Conservation (phyloP, 2,888 invertebrate species). For the Platypus cylindrus region DNA sequence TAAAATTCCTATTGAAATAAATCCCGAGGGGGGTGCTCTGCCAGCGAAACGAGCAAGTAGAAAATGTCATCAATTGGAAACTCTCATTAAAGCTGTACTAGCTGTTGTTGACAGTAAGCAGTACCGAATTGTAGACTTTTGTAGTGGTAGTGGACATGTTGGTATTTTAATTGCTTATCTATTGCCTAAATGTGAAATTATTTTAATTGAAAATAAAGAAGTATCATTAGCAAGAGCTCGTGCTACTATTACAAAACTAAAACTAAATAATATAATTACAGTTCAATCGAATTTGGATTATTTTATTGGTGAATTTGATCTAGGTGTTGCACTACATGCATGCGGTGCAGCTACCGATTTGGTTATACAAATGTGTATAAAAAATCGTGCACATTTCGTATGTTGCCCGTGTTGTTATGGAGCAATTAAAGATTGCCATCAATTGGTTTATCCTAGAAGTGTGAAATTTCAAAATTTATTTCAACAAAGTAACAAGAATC, state of each 20-base stretch:
- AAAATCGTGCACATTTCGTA: conserved; percentile 67
- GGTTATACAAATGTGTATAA: conserved; percentile 72
- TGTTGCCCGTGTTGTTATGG: conserved; percentile 94
- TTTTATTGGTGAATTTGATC: conserved; percentile 66
- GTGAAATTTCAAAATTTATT: conserved; percentile 35
- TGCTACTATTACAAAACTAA: conserved; percentile 51
- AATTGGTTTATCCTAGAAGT: conserved; percentile 74
- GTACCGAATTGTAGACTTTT: conserved; percentile 80
- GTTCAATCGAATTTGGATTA: conserved; percentile 87
- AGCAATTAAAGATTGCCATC: conserved; percentile 66
- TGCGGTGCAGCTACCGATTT: conserved; percentile 92
- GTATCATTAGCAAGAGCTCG: conserved; percentile 67
- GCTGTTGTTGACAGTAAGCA: conserved; percentile 41
- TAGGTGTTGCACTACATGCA: conserved; percentile 84
- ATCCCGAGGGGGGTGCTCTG: conserved; percentile 66
- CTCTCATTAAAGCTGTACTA: conserved; percentile 64
- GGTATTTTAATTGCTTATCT: conserved; percentile 74
- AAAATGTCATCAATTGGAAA: conserved; percentile 81
- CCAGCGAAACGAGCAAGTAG: conserved; percentile 59
- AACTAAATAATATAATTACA: conserved; percentile 60
- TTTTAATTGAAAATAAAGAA: conserved; percentile 86
- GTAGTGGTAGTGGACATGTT: conserved; percentile 87
- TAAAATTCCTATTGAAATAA: conserved; percentile 56
- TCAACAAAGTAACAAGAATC: conserved; percentile 26
- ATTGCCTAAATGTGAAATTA: conserved; percentile 62